Evolutionary conservation across 2,797 vertebrate genomes (phyloP), one percentile per base, ranked within the genome.

Genomic region (Urosaurus nigricauda): DNA sequence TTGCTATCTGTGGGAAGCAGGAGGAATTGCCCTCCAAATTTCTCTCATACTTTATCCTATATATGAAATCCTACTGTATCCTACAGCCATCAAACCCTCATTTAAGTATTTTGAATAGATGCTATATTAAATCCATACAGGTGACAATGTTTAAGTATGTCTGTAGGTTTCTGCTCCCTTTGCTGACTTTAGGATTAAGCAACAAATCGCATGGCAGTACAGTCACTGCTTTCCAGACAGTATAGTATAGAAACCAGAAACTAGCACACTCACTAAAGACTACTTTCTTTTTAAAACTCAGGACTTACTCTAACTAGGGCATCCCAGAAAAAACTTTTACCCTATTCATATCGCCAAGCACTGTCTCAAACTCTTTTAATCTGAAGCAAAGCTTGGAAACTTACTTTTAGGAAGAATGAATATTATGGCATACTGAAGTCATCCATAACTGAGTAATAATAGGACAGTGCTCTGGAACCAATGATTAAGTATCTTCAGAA

Each of bases 11-110:
- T 14, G 43, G 63, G 85, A 88, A 91, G 40, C 37, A 82, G 68
- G 2, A 94, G 84, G 87, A 92, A 89, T 24, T 35, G 63, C 58
- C 86, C 75, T 58, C 68, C 32, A 91, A 60, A 75, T 71, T 84
- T 90, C 84, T 88, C 68, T 47, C 7, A 40, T 1, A 47, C 0
- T 16, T 70, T 86, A 63, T 12, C 51, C 87, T 2, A 84, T 35
- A 58, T 9, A 74, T 29, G 73, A 24, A 89, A 68, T 58, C 3
- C 29, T 70, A 79, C 63, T 71, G 75, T 65, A 71, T 19, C 47
- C 65, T n/a, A 32, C 16, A 32, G 56, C 60, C 19, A 43, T 26
- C 77, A 80, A 73, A 12, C 53, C 56, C 85, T 88, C 13, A 0
- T 73, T 83, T 24, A 84, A 85, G 11, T 85, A 74, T 8, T 83